Evolutionary conservation across 2,113 vertebrate species (phyloP), one percentile per base, ranked within the genome.

Genomic region (Carettochelys insculpta): DNA sequence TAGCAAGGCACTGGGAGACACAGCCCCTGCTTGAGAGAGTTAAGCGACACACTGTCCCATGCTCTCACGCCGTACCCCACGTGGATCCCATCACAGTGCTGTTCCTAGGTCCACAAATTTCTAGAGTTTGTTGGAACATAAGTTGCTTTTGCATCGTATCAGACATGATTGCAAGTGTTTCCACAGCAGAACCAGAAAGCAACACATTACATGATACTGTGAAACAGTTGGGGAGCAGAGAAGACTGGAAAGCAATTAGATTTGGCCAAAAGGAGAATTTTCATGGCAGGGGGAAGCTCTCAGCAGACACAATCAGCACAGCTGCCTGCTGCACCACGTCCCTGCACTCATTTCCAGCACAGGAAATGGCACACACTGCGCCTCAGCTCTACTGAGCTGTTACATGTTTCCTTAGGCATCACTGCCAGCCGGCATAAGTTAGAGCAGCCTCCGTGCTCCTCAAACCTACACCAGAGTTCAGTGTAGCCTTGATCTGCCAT

Each of bases 201-300:
- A 29, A 43, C 53, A 90, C 90, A 83, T 56, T 82, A 38, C 76
- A 88, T 90, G 53, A 73, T 68, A 53, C 80, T 88, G 47, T 82
- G 13, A 53, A 22, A 14, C 86, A 83, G 51, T 58, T 47, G 41
- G 90, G 53, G 56, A 85, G 13, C 22, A 58, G 2, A 79, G 47
- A 65, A 71, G 48, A 61, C n/a, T 56, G 22, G 90, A 81, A 88
- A 88, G 22, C 52, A 85, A 92, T 17, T 73, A 93, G 91, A 90
- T 47, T 83, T 84, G 77, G 38, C n/a, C 34, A 86, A 68, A 54
- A 41, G 38, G 38, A 41, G 77, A 94, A 85, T 75, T 93, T 43
- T 77, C 53, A 56, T 73, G 68, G 11, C 10, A n/a, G 8, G 1
- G 17, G 9, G n/a, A 14, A 68, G 61, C 19, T 68, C 34, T 68